Conservation (phyloP, 2,113 vertebrate species). For the Tauraco erythrolophus region DNA sequence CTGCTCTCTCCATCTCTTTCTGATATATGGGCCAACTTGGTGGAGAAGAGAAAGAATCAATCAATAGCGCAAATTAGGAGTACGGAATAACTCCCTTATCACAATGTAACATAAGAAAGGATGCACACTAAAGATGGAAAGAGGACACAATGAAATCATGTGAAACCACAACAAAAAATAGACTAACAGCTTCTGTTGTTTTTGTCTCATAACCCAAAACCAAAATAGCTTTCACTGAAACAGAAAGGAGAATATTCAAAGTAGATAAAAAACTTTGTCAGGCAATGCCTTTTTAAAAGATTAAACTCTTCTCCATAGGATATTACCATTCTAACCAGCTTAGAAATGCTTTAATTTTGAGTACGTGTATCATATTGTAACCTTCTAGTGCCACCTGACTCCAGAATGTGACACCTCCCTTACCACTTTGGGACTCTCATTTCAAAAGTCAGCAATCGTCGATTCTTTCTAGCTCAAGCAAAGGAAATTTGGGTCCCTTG, state of each 20-base stretch:
- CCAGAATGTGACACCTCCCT: neutral
- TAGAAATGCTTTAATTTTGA: neutral
- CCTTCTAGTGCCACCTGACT: neutral
- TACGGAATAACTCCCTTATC: neutral
- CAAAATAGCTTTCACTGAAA: conserved; percentile 3
- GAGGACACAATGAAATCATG: neutral
- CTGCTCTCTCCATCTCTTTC: neutral
- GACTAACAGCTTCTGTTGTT: neutral
- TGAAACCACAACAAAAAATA: conserved; percentile 13
- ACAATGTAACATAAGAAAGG: neutral
- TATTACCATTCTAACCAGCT: neutral
- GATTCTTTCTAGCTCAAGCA: neutral
- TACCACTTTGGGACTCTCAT: neutral
- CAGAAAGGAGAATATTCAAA: neutral
- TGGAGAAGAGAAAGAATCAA: neutral
- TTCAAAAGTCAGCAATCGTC: neutral
- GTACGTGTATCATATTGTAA: fast-evolving
- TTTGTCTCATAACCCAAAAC: neutral
- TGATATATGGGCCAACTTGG: neutral
- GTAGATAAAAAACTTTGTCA: neutral
- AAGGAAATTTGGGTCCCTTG: neutral
- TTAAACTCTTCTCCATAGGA: neutral
- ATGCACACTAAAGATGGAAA: neutral
- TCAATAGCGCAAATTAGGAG: neutral
- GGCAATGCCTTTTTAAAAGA: neutral